Conservation (phyloP, 2,113 vertebrate genomes). For the Tursiops truncatus region DNA sequence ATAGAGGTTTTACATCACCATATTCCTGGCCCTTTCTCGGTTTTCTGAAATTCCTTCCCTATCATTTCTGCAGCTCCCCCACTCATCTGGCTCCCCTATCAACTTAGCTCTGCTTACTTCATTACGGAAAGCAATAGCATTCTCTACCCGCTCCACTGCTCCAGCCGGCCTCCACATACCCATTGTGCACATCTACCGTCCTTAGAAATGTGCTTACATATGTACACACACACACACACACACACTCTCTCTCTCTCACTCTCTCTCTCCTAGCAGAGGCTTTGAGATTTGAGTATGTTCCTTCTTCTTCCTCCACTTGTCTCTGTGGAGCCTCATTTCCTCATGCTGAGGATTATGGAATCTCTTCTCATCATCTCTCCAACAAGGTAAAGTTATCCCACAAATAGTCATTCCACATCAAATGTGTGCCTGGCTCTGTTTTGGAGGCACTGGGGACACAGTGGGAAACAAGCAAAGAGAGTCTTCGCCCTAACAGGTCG, state of each 20-base stretch:
- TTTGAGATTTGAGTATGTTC: background rate
- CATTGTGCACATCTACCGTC: background rate
- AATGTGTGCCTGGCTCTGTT: background rate
- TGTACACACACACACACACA: background rate
- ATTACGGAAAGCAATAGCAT: background rate
- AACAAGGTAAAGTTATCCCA: background rate
- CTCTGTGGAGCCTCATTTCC: background rate
- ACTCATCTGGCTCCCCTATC: background rate
- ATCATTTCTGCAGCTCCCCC: background rate
- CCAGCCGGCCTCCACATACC: background rate
- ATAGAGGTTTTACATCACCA: background rate
- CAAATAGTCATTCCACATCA: background rate
- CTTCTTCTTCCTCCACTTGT: background rate
- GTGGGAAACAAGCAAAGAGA: background rate
- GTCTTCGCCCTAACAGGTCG: background rate
- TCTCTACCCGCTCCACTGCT: background rate
- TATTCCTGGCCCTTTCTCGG: background rate
- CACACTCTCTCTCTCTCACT: background rate
- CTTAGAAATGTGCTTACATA: background rate
- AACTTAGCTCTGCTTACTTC: background rate
- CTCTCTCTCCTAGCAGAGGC: background rate
- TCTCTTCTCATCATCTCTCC: background rate
- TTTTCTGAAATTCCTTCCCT: background rate
- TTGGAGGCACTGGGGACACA: background rate
- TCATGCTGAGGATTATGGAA: background rate